Base-by-base conservation (phyloP, 2,797 vertebrate genomes). In the Channa striata region DNA sequence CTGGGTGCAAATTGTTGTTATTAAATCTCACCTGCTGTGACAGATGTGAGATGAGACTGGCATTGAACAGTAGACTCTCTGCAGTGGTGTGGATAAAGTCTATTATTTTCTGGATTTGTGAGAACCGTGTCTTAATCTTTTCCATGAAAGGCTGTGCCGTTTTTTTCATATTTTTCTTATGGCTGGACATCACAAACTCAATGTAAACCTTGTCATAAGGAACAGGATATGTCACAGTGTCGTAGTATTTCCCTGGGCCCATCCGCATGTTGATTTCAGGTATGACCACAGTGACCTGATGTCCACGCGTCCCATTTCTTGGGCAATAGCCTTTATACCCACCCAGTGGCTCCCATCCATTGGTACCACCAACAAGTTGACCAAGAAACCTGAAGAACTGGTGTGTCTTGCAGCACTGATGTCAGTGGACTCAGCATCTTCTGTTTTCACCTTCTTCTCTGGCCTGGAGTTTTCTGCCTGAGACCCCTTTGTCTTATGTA, bases 301-400 rank as follows among this genome's bases (percentile, higher is more conserved):
- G 96, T 4, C 96, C 96, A 52, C 83, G 3, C 84, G 87, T 13
- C 89, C 93, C 71, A 98, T 81, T 77, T 94, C 91, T 0, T 88
- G 79, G 25, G 93, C 51, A 9, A 95, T 63, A 0, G 91, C 74
- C 1, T 89, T 93, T 14, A 96, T 63, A 7, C 92, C 95, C 10
- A 96, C 72, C 96, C 96, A 98, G 36, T 96, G 97, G 73, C 97
- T 97, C 52, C 96, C 95, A 0, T 96, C 96, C 23, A 85, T 19
- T 0, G 95, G 96, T 8, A 97, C 14, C 73, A 96, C 91, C 69
- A 97, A 84, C 34, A 98, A 50, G 33, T 93, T 95, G 1, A 93
- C 92, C 44, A 33, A 12, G 59, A 78, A 89, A 5, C 8, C 33
- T 25, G 74, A 34, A 19, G 84, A 74, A 11, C 23, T 13, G 10